Evolutionary conservation across 1,140 invertebrate species (phyloP), one percentile per base, ranked within the genome.

Genomic region (Solenopsis invicta): DNA sequence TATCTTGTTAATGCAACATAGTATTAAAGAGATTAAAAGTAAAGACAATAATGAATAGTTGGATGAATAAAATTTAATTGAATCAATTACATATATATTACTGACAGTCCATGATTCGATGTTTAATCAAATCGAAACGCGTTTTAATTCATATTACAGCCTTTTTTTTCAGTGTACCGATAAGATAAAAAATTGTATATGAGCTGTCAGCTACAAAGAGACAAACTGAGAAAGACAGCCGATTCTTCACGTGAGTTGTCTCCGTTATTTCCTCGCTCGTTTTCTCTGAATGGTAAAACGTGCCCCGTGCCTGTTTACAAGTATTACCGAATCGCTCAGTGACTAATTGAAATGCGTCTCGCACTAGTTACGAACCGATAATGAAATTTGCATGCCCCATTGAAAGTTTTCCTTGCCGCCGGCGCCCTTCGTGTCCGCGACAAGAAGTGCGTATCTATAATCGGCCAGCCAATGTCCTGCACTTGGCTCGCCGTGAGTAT

Each of bases 401-500:
- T 21, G 41, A 34, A 59, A 61, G 18, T 37, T 75, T 13, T 18
- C 12, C 50, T 72, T 21, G 50, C 13, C 41, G 16, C 18, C n/a
- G 13, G 9, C 37, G 52, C 50, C 77, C 64, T 71, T 81, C 78
- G 50, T 81, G 56, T 71, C 52, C 80, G n/a, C 54, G 8, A 41
- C 41, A 41, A 41, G 41, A 41, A n/a, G n/a, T n/a, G 4, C 41
- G 24, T 75, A 45, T 84, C 80, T 84, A 75, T 84, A 84, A 84
- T 75, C 80, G 80, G 54, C 29, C 56, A 54, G 16, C 67, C 62
- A 71, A 75, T 85, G 78, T 88, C 66, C 54, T 91, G 89, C 89
- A 92, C 93, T 91, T 92, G 90, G 88, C 90, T 82, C 37, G 21
- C 41, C 34, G n/a, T 18, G 77, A 74, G 75, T 85, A 86, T 90